Percentiles rank a stretch among this genome's conserved stretches.
Conservation (phyloP, 2,888 invertebrate genomes). For the Halocaridina rubra region DNA sequence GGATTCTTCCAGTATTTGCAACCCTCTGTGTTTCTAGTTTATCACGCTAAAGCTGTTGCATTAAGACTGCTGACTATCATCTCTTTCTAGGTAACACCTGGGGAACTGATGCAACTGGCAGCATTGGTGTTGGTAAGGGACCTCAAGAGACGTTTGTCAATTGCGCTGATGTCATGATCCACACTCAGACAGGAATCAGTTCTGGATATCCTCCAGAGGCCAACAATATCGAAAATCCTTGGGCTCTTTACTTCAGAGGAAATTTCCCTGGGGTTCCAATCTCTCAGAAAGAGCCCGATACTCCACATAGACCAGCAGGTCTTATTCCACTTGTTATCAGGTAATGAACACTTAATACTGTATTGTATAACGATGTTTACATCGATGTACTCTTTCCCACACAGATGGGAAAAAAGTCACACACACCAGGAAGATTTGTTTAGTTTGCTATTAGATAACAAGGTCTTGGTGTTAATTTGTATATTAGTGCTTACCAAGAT, state of each 20-base stretch:
- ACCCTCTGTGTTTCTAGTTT: too few species aligned
- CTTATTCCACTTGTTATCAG: conserved; percentile 40
- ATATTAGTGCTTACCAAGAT: too few species aligned
- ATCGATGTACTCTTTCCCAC: too few species aligned
- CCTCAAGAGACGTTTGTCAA: conserved; percentile 90
- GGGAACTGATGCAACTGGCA: conserved; percentile 73
- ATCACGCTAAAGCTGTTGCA: too few species aligned
- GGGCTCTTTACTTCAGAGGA: conserved; percentile 53
- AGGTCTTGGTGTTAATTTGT: too few species aligned
- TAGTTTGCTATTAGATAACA: too few species aligned
- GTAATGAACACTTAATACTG: too few species aligned
- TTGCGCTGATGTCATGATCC: conserved; percentile 87
- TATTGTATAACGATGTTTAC: too few species aligned
- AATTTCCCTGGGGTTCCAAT: conserved; percentile 17
- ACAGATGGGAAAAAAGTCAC: too few species aligned
- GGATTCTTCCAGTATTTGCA: too few species aligned
- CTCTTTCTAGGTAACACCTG: conserved; percentile 82
- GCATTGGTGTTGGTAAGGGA: conserved; percentile 81
- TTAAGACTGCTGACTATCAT: too few species aligned
- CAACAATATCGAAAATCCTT: conserved; percentile 52
- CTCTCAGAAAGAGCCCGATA: not conserved
- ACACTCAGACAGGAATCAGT: conserved; percentile 80
- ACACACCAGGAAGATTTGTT: too few species aligned
- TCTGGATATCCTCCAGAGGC: conserved; percentile 67
- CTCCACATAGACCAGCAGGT: not conserved